These are phyloP conservation scores for Macrotrachela quadricornifera DNA, from an alignment of 1,140 invertebrate genomes.

Conservation along the genomic window DNA sequence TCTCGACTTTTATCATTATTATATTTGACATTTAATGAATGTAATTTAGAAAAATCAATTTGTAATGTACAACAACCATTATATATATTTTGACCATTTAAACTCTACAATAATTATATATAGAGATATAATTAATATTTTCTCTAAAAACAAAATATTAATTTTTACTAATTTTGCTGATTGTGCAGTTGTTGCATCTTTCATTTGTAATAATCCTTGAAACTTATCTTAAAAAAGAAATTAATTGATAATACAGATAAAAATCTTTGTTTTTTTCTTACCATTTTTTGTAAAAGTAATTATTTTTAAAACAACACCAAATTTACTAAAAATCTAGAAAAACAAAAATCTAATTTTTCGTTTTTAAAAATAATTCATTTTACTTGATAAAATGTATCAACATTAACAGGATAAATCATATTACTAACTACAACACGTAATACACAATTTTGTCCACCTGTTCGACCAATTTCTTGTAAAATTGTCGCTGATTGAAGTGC, in stretches of 20 bases:
- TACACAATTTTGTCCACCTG: constrained; percentile 3
- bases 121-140: not conserved
- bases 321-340: not conserved
- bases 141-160: not conserved
- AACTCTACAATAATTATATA: constrained; percentile 36
- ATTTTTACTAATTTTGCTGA: constrained; percentile 39
- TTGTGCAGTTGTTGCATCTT: constrained; percentile 1
- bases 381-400: constrained; percentile 3
- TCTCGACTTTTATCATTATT: constrained; percentile 98
- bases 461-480: not conserved
- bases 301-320: constrained; percentile 8
- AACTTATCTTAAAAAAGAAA: constrained; percentile 1
- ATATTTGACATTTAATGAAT: constrained; percentile 89
- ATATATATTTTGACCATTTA: constrained; percentile 89
- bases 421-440: constrained; percentile 3
- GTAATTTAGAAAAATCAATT: constrained; percentile 88
- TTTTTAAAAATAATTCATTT: not conserved
- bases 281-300: constrained; percentile 9
- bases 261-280: not conserved
- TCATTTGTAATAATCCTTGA: constrained; percentile 9
- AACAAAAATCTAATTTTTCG: no score
- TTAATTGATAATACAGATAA: not conserved
- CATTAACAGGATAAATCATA: not conserved
- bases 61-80: constrained; percentile 82
- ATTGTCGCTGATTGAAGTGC: not conserved